Conservation (phyloP, 1,140 invertebrate species). For the Achroia grisella region DNA sequence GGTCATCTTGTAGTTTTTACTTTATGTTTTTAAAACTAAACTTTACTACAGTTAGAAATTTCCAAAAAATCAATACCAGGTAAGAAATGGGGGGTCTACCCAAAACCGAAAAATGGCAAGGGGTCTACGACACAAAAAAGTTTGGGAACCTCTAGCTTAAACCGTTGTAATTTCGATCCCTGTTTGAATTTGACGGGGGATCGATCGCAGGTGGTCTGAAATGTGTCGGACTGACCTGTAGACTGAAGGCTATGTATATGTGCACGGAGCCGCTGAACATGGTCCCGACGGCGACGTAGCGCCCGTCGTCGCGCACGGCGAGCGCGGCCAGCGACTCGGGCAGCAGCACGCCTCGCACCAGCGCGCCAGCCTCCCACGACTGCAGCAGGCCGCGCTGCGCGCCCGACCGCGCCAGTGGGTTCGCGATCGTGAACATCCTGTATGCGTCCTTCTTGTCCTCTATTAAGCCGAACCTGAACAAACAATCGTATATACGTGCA, state of each 20-base stretch:
- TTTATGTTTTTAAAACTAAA: no score
- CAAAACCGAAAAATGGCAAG: no score
- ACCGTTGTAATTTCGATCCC: no score
- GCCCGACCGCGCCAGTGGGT: slow-evolving; percentile 80
- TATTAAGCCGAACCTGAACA: slow-evolving; percentile 78
- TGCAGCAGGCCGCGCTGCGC: slow-evolving; percentile 83
- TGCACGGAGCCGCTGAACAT: slow-evolving; percentile 94
- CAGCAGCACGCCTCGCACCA: slow-evolving; percentile 74
- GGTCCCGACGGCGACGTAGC: slow-evolving; percentile 92
- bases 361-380: slow-evolving; percentile 76
- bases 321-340: slow-evolving; percentile 88
- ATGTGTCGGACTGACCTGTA: slow-evolving; percentile 86
- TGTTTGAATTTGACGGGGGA: no score
- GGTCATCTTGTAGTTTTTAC: no score
- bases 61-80: no score
- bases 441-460: slow-evolving; percentile 78
- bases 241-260: slow-evolving; percentile 93
- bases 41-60: no score
- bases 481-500: no score
- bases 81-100: no score
- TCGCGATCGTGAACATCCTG: slow-evolving; percentile 87
- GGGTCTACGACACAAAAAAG: no score
- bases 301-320: slow-evolving; percentile 91
- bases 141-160: no score
- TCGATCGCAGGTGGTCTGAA: no score